phyloP scores from a whole-genome alignment of 2,797 vertebrate species.

The Odontamblyopus rebecca region DNA sequence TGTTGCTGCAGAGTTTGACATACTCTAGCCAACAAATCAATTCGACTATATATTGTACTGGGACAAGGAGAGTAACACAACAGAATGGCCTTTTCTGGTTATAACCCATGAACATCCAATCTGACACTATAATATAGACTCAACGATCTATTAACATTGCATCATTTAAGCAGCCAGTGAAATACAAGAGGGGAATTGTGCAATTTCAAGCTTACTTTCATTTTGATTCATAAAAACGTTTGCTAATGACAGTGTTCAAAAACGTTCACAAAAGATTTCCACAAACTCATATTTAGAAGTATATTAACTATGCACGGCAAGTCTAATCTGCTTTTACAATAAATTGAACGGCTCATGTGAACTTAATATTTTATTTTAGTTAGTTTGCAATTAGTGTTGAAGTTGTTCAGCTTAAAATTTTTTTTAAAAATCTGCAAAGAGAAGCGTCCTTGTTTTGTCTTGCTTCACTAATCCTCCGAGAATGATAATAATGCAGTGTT shows the following conservation, averaged over 20 bases:
- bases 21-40: slow-evolving; percentile 11
- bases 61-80: slow-evolving; percentile 2
- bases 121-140: too few relatives aligned
- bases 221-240: too few relatives aligned
- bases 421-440: too few relatives aligned
- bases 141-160: too few relatives aligned
- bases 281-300: too few relatives aligned
- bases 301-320: not conserved
- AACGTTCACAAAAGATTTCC: too few relatives aligned
- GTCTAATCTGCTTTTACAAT: not conserved
- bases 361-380: not conserved
- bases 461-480: not conserved
- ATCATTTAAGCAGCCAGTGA: not conserved
- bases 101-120: not conserved
- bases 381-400: not conserved
- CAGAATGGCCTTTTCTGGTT: not conserved
- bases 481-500: not conserved
- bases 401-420: not conserved
- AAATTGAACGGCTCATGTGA: not conserved
- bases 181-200: not conserved
- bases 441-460: too few relatives aligned
- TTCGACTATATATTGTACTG: slow-evolving; percentile 4
- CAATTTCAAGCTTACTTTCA: not conserved
- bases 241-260: too few relatives aligned
- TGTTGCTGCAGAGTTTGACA: slow-evolving; percentile 7